Evolutionary conservation across 53 echinoderm and acorn worm species (phyloP), one percentile per base, ranked within the genome.

Genomic region (Holothuria leucospilota): DNA sequence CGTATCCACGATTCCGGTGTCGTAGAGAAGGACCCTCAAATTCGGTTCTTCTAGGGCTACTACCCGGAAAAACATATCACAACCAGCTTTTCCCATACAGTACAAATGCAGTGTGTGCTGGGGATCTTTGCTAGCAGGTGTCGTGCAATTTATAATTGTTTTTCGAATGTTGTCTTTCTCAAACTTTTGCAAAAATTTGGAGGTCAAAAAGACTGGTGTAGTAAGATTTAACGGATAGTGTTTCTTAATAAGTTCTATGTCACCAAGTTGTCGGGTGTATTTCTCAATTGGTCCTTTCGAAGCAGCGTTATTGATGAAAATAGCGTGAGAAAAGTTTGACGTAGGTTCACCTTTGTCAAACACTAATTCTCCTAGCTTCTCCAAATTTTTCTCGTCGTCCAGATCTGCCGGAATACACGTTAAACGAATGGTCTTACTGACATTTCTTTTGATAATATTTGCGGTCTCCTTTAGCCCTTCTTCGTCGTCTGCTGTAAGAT

Each of bases 391-490:
- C 20, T 64, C 64, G 14, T 64, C 20, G 64, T 64, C 64, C 64
- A 64, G 20, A 64, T 64, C 64, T 64, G 64, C 64, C 64, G 64
- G 64, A 18, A 64, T 64, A 18, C 64, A 64, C 13, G 13, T 64
- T 64, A 64, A 0, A 64, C 64, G 64, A 64, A 64, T 23, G 20
- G 64, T 18, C 64, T 64, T 64, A 64, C 64, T 64, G 64, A 64
- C 64, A 14, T 64, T 64, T 1, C 14, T 64, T 64, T 64, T 64
- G 64, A 64, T 64, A 0, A 64, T 64, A 18, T 18, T 64, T 64
- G 64, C 64, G 0, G 64, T 64, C 20, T 64, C 64, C 13, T 64
- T 18, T 18, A 64, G 20, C 8, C 49, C 49, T 49, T 2, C 49
- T 49, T 49, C 13, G 8, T 49, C 49, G 13, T 49, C 49, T 49